A percentile compares a stretch with the other conserved stretches of the same genome.
Evolutionary conservation across 2,888 invertebrate species (phyloP).

Genomic region (Lissonota sp.): DNA sequence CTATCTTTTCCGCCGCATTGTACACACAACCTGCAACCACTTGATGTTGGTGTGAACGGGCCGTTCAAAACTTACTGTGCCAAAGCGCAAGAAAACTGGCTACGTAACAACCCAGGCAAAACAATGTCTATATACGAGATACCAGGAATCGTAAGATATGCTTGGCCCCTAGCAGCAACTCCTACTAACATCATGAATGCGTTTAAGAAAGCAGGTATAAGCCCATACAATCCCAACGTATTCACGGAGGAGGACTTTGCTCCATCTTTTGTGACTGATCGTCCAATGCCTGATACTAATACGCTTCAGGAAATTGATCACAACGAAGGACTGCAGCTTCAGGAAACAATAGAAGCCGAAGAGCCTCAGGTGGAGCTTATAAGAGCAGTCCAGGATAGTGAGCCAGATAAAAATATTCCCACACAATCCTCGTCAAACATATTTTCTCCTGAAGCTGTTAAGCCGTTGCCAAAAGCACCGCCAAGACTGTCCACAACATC

Average conservation of each 20-base stretch:
- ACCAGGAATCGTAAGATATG: constrained; percentile 55
- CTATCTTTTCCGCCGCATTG: constrained; percentile 74
- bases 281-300: constrained; percentile 13
- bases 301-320: neutral
- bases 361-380: too few species aligned
- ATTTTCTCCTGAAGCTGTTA: neutral
- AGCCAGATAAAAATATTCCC: too few species aligned
- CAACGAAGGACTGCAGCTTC: neutral
- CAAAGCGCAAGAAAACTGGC: constrained; percentile 72
- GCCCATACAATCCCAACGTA: constrained; percentile 35
- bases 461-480: constrained; percentile 1
- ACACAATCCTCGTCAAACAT: too few species aligned
- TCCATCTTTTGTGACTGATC: constrained; percentile 30
- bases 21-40: constrained; percentile 67
- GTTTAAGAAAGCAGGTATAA: constrained; percentile 41
- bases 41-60: constrained; percentile 67
- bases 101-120: constrained; percentile 67
- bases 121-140: constrained; percentile 74
- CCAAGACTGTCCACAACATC: neutral
- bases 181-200: constrained; percentile 22
- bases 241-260: constrained; percentile 43
- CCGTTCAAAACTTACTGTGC: constrained; percentile 64
- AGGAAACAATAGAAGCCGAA: too few species aligned
- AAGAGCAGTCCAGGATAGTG: too few species aligned
- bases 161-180: constrained; percentile 2